Percentiles rank a stretch among this genome's conserved stretches.
Conservation (phyloP, 2,113 vertebrate genomes). For the Coreoperca whiteheadi region DNA sequence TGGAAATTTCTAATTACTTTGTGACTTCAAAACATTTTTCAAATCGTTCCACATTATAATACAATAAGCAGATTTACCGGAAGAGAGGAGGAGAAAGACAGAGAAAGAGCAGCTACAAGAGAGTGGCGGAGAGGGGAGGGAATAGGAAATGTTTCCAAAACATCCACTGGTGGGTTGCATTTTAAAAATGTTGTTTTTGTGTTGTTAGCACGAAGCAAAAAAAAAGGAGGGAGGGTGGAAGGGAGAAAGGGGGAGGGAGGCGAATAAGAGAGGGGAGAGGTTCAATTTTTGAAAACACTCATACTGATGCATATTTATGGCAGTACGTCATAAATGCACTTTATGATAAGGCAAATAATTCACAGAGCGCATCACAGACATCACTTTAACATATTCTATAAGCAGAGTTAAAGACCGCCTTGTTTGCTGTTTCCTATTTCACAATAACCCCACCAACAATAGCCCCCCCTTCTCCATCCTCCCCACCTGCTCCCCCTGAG, state of each 20-base stretch:
- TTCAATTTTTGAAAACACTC: constrained; percentile 79
- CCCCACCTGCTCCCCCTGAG: constrained; percentile 59
- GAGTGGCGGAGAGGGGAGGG: constrained; percentile 42
- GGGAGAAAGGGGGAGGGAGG: constrained; percentile 18
- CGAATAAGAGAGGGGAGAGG: constrained; percentile 46
- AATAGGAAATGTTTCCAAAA: constrained; percentile 77
- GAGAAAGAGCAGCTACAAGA: constrained; percentile 25
- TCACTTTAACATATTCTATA: constrained; percentile 82
- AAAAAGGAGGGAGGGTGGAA: constrained; percentile 20
- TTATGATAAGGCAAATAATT: constrained; percentile 84
- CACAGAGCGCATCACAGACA: constrained; percentile 74
- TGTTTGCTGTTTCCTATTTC: constrained; percentile 83
- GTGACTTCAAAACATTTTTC: constrained; percentile 75
- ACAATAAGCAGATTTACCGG: constrained; percentile 78
- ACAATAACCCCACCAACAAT: constrained; percentile 81
- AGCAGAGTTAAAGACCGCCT: constrained; percentile 82
- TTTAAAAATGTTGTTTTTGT: constrained; percentile 73
- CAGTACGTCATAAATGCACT: constrained; percentile 78
- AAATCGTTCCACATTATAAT: constrained; percentile 69
- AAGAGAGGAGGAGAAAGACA: constrained; percentile 33
- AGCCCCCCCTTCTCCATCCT: constrained; percentile 56
- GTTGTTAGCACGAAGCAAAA: constrained; percentile 65
- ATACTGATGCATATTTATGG: constrained; percentile 83
- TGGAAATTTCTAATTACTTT: constrained; percentile 79
- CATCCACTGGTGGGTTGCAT: constrained; percentile 70